phyloP scores from a whole-genome alignment of 1,140 invertebrate species.

The Holcopasites calliopsidis region DNA sequence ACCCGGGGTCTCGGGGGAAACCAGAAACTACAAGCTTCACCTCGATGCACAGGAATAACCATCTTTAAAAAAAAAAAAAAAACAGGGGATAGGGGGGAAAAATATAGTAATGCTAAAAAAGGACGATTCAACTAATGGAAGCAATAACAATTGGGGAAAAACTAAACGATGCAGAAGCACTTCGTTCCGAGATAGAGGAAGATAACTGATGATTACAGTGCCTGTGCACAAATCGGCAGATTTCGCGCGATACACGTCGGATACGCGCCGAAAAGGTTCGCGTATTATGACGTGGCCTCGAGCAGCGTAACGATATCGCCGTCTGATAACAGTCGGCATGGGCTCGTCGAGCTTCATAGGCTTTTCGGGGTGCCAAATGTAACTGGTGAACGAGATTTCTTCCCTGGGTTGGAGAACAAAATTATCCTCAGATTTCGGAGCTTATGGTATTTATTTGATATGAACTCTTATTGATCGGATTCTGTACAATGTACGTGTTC shows the following conservation, averaged over 20 bases:
- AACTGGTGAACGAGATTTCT: too few relatives aligned
- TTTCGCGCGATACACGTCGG: constrained; percentile 17
- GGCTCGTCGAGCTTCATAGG: not conserved
- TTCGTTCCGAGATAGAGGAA: not conserved
- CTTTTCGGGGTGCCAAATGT: too few relatives aligned
- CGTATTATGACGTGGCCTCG: constrained; percentile 22
- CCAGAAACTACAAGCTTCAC: too few relatives aligned
- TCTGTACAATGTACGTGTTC: too few relatives aligned
- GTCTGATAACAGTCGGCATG: constrained; percentile 24
- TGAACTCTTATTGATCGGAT: too few relatives aligned
- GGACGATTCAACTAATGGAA: not conserved
- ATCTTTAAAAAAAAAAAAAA: too few relatives aligned
- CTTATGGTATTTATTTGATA: not conserved
- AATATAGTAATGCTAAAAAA: too few relatives aligned
- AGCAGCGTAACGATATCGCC: constrained; percentile 6
- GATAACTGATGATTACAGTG: not conserved
- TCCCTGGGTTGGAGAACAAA: too few relatives aligned
- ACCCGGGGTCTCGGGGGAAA: too few relatives aligned
- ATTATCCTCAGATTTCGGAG: not conserved
- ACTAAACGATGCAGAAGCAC: not conserved
- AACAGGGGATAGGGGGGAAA: too few relatives aligned
- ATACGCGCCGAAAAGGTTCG: constrained; percentile 1
- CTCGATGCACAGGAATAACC: too few relatives aligned
- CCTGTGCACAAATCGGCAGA: not conserved
- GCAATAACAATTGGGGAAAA: not conserved